phyloP scores from a whole-genome alignment of 53 echinoderm and acorn worm genomes.

The Zoroaster sp. region DNA sequence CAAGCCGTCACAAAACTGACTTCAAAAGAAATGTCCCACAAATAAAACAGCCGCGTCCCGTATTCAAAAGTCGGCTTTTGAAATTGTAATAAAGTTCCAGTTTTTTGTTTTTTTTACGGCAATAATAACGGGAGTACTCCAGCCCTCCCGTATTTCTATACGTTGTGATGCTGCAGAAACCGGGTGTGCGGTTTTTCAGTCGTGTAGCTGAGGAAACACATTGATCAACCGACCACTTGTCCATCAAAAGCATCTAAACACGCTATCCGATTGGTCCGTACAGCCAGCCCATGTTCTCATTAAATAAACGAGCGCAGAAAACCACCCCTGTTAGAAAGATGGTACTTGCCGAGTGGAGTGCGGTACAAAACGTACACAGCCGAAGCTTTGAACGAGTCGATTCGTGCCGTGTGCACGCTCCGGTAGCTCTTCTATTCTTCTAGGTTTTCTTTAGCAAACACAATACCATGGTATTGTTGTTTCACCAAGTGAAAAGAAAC shows the following conservation, averaged over 20 bases:
- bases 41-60: no score
- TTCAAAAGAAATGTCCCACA: no score
- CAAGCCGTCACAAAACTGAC: no score
- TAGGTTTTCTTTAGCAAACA: slow-evolving; percentile 30
- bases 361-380: slow-evolving; percentile 9
- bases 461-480: slow-evolving; percentile 41
- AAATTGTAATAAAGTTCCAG: background rate
- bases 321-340: slow-evolving; percentile 1
- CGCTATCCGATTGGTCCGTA: slow-evolving; percentile 39
- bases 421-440: slow-evolving; percentile 19
- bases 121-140: background rate
- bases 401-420: slow-evolving; percentile 47
- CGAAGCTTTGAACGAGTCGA: slow-evolving; percentile 37
- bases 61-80: background rate
- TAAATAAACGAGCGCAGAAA: slow-evolving; percentile 17
- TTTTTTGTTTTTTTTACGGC: background rate
- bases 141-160: background rate
- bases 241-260: slow-evolving; percentile 43
- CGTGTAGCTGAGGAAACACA: slow-evolving; percentile 22
- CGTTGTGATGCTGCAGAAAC: background rate
- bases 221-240: slow-evolving; percentile 56
- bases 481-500: slow-evolving; percentile 27
- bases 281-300: slow-evolving; percentile 41
- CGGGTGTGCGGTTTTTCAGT: slow-evolving; percentile 8
- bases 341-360: slow-evolving; percentile 34